phyloP scores from a whole-genome alignment of 2,888 invertebrate genomes.

The Brachyptera risi region DNA sequence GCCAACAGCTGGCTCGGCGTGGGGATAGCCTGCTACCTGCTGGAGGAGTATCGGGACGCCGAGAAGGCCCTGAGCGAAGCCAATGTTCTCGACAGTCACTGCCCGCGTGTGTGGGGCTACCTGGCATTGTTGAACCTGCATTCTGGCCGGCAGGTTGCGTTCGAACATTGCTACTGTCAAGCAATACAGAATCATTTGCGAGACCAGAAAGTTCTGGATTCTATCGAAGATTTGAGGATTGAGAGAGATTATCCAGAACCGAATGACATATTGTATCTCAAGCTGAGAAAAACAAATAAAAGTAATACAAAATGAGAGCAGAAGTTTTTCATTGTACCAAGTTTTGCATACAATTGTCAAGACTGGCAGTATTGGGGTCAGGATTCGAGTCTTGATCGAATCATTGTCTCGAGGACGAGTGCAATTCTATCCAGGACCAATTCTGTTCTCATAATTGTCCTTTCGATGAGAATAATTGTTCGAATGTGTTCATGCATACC shows the following conservation, averaged over 20 bases:
- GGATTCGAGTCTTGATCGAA: no score
- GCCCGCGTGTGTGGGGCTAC: conserved; percentile 44
- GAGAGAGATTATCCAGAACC: background rate
- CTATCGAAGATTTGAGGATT: background rate
- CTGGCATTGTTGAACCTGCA: conserved; percentile 43
- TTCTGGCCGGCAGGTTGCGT: conserved; percentile 39
- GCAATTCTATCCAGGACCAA: no score
- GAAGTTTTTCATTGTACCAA: no score
- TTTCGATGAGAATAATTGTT: no score
- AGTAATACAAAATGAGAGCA: no score
- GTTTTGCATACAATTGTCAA: no score
- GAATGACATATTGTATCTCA: no score
- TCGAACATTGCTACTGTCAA: conserved; percentile 43
- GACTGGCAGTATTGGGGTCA: no score
- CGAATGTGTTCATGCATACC: no score
- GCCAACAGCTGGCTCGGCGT: conserved; percentile 43
- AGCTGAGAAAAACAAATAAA: no score
- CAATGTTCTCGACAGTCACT: conserved; percentile 42
- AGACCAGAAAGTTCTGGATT: background rate
- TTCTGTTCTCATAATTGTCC: no score
- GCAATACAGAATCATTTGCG: conserved; percentile 36
- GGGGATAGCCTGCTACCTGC: conserved; percentile 39
- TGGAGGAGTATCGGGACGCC: conserved; percentile 42
- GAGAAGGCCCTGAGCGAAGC: conserved; percentile 45
- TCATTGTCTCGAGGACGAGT: no score